Percentiles rank a stretch among this genome's conserved stretches.
Conservation (phyloP, 2,797 vertebrate species). For the Lindbergichthys nudifrons region DNA sequence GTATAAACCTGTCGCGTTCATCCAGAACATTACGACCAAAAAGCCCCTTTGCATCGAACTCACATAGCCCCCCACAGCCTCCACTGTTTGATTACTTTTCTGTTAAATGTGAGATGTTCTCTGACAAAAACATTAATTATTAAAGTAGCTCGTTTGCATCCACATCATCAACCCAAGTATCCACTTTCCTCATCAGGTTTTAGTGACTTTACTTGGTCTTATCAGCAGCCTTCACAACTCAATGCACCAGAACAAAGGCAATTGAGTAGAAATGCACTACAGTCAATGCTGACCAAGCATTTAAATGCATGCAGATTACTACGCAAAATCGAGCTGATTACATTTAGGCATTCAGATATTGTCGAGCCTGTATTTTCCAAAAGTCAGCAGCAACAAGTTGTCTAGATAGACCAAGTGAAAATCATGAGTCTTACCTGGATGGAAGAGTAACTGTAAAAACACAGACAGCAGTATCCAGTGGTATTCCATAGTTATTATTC, state of each 20-base stretch:
- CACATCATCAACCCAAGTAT: constrained; percentile 57
- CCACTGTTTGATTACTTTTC: constrained; percentile 21
- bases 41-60: neutral
- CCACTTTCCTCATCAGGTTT: constrained; percentile 77
- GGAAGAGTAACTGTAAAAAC: constrained; percentile 79
- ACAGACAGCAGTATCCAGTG: constrained; percentile 83
- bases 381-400: constrained; percentile 64
- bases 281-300: neutral
- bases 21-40: neutral
- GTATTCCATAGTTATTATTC: constrained; percentile 87
- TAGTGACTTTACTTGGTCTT: constrained; percentile 48
- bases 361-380: neutral
- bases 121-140: constrained; percentile 71
- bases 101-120: constrained; percentile 15
- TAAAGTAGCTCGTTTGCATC: constrained; percentile 60
- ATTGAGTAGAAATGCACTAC: constrained; percentile 12
- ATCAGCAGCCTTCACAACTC: constrained; percentile 20
- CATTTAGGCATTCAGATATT: constrained; percentile 1
- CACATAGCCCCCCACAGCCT: neutral
- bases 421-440: constrained; percentile 79
- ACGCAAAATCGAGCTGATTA: neutral
- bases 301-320: constrained; percentile 1
- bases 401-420: constrained; percentile 32
- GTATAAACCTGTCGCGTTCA: constrained; percentile 21
- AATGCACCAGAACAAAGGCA: constrained; percentile 57